Evolutionary conservation across 2,888 invertebrate species (phyloP).

Genomic region (Acanthoscelides obtectus): DNA sequence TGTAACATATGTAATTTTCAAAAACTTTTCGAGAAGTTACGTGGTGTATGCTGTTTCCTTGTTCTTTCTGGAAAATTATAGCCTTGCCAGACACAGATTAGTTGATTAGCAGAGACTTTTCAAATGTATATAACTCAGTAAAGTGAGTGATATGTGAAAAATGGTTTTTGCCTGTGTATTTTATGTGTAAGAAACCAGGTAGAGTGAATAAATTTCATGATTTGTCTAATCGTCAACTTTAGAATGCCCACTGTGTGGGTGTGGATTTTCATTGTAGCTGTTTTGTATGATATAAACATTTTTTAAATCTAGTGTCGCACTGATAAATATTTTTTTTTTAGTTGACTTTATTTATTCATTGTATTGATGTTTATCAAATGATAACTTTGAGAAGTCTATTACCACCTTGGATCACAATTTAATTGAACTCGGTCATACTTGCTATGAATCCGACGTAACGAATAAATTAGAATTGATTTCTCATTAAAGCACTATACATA

Average conservation of each 20-base stretch:
- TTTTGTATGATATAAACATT: not conserved
- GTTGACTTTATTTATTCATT: not conserved
- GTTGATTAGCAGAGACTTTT: not conserved
- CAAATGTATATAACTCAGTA: not conserved
- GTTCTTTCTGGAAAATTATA: not conserved
- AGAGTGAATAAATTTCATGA: not conserved
- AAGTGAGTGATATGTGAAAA: not conserved
- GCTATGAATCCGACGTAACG: too few species aligned
- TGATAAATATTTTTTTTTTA: not conserved
- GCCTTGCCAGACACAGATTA: not conserved
- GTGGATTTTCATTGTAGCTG: not conserved
- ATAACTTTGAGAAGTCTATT: too few species aligned
- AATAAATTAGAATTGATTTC: too few species aligned
- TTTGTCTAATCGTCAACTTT: not conserved
- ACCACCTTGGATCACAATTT: too few species aligned
- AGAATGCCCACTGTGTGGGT: not conserved
- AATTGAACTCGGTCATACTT: too few species aligned
- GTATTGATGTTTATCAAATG: too few species aligned
- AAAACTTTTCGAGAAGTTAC: too few species aligned
- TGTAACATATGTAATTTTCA: too few species aligned
- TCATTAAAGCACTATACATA: too few species aligned
- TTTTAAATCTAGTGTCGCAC: not conserved
- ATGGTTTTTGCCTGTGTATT: not conserved
- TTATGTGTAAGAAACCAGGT: not conserved
- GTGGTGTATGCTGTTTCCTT: too few species aligned